These are phyloP conservation scores for Galerucella nymphaeae DNA, from an alignment of 2,888 invertebrate genomes.

Conservation along the genomic window DNA sequence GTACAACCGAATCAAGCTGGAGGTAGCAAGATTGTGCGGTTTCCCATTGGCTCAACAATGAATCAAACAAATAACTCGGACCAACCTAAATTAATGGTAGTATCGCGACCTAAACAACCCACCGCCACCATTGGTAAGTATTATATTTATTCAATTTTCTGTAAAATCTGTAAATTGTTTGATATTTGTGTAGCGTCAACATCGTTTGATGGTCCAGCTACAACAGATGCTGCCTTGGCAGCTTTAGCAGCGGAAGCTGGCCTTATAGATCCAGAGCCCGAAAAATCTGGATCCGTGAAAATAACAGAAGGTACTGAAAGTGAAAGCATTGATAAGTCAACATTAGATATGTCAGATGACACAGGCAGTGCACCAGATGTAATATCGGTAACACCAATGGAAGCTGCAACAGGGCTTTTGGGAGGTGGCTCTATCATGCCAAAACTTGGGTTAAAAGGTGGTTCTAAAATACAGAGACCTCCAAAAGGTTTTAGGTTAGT, in stretches of 20 bases:
- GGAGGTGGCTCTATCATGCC: slow-evolving; percentile 59
- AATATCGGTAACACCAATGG: slow-evolving; percentile 39
- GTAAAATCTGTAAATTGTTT: neutral
- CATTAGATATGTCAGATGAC: slow-evolving; percentile 43
- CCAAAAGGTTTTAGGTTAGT: slow-evolving; percentile 44
- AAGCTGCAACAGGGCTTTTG: slow-evolving; percentile 54
- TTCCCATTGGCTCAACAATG: slow-evolving; percentile 59
- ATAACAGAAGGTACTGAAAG: slow-evolving; percentile 37
- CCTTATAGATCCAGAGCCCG: slow-evolving; percentile 67
- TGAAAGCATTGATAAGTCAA: slow-evolving; percentile 42
- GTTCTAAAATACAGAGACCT: slow-evolving; percentile 48
- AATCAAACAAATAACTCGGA: slow-evolving; percentile 53
- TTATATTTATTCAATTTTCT: neutral
- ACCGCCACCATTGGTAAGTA: slow-evolving; percentile 67
- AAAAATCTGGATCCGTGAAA: slow-evolving; percentile 46
- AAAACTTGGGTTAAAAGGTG: slow-evolving; percentile 62
- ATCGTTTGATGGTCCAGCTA: slow-evolving; percentile 70
- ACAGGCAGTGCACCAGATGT: slow-evolving; percentile 38
- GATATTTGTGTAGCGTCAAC: slow-evolving; percentile 62
- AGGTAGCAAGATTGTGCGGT: slow-evolving; percentile 60
- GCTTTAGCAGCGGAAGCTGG: slow-evolving; percentile 74
- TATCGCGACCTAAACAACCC: slow-evolving; percentile 68
- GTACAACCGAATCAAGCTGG: slow-evolving; percentile 62
- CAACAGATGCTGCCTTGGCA: slow-evolving; percentile 72
- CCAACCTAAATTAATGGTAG: slow-evolving; percentile 66